These are phyloP conservation scores for Jaculus jaculus DNA, from an alignment of 2,113 vertebrate genomes.

Conservation along the genomic window DNA sequence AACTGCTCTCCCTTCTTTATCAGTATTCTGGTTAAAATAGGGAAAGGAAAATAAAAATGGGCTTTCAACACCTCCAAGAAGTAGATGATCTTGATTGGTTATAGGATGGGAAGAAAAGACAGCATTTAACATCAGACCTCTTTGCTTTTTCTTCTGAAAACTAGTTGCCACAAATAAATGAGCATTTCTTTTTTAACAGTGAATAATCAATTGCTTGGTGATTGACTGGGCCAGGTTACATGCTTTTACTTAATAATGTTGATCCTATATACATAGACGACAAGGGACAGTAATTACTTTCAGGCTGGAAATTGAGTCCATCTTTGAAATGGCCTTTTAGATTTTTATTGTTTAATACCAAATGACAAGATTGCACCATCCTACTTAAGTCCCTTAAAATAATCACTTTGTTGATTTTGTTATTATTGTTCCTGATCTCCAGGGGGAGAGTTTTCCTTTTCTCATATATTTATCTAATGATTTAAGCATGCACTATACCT, in stretches of 20 bases:
- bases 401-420: not conserved
- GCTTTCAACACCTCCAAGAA: slow-evolving; percentile 51
- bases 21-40: slow-evolving; percentile 61
- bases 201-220: slow-evolving; percentile 61
- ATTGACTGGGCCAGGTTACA: not conserved
- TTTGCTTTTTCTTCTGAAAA: slow-evolving; percentile 67
- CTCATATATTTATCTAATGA: not conserved
- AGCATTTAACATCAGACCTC: slow-evolving; percentile 64
- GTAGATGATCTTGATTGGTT: slow-evolving; percentile 36
- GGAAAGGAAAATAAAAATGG: slow-evolving; percentile 62
- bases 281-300: slow-evolving; percentile 12
- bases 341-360: slow-evolving; percentile 52
- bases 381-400: slow-evolving; percentile 26
- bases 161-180: slow-evolving; percentile 62
- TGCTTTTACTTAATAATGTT: slow-evolving; percentile 5
- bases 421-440: slow-evolving; percentile 30
- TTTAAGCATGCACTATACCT: not conserved
- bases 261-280: not conserved
- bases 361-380: slow-evolving; percentile 34
- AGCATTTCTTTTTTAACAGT: slow-evolving; percentile 62
- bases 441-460: not conserved
- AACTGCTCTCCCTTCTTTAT: slow-evolving; percentile 63
- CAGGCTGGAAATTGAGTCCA: not conserved
- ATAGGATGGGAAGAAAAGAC: slow-evolving; percentile 55
- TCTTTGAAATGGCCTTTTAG: slow-evolving; percentile 43